These are phyloP conservation scores for Drosophila nigromelanica DNA, from an alignment of 1,140 invertebrate species.

Conservation along the genomic window DNA sequence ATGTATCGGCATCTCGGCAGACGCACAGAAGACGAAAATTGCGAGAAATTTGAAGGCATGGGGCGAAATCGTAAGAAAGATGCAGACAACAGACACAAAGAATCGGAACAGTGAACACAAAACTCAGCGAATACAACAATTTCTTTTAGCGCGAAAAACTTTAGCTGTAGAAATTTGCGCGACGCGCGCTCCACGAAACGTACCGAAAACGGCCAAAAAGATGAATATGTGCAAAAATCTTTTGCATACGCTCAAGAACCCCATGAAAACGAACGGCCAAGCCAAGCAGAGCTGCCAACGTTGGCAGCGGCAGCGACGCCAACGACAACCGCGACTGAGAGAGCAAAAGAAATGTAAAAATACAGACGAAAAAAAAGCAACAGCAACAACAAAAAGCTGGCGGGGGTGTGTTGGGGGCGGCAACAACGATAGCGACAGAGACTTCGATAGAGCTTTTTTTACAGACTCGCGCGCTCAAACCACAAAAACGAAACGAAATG, in stretches of 20 bases:
- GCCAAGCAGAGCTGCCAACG: slow-evolving; percentile 56
- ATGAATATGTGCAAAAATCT: slow-evolving; percentile 84
- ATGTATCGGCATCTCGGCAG: slow-evolving; percentile 51
- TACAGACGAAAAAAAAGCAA: slow-evolving; percentile 4
- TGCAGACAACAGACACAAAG: slow-evolving; percentile 31
- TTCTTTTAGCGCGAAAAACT: slow-evolving; percentile 72
- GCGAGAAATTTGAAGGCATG: slow-evolving; percentile 18
- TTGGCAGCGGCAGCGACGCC: slow-evolving; percentile 36
- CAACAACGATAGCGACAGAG: slow-evolving; percentile 50
- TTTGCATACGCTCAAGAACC: slow-evolving; percentile 84
- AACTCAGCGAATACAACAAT: slow-evolving; percentile 41
- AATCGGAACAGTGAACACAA: slow-evolving; percentile 39
- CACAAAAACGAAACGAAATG: slow-evolving; percentile 63
- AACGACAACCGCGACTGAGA: slow-evolving; percentile 48
- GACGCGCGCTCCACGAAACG: slow-evolving; percentile 79
- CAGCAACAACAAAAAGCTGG: slow-evolving; percentile 24
- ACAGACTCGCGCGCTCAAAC: slow-evolving; percentile 68
- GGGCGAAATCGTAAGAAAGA: slow-evolving; percentile 27
- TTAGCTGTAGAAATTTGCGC: slow-evolving; percentile 56
- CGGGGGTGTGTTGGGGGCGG: slow-evolving; percentile 34
- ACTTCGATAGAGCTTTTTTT: slow-evolving; percentile 70
- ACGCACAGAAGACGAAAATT: slow-evolving; percentile 26
- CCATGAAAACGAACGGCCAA: slow-evolving; percentile 67
- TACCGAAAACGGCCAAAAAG: slow-evolving; percentile 84
- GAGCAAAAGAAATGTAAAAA: slow-evolving; percentile 51